phyloP scores from a whole-genome alignment of 2,797 vertebrate genomes.

The Oreochromis grahami region DNA sequence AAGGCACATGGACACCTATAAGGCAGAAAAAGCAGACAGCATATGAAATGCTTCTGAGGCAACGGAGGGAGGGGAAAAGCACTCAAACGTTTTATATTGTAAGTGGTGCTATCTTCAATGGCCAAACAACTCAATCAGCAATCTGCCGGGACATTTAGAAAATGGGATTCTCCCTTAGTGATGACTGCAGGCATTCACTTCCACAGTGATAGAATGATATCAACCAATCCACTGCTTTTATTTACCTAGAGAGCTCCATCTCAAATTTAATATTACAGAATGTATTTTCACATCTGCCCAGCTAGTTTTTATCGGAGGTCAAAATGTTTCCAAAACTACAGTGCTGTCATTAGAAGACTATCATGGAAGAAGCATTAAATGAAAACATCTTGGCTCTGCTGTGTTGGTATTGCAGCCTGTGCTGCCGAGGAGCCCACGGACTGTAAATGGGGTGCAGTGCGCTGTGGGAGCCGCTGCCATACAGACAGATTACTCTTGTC shows the following conservation, averaged over 20 bases:
- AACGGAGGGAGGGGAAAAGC: not conserved
- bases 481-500: slow-evolving; percentile 63
- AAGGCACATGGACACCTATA: slow-evolving; percentile 25
- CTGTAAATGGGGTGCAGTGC: slow-evolving; percentile 47
- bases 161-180: slow-evolving; percentile 42
- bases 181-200: slow-evolving; percentile 49
- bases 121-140: slow-evolving; percentile 53
- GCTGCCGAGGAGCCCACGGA: slow-evolving; percentile 4
- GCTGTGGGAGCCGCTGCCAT: slow-evolving; percentile 44
- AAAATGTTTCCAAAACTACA: slow-evolving; percentile 11
- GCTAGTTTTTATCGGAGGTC: slow-evolving; percentile 23
- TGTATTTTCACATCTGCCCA: slow-evolving; percentile 21
- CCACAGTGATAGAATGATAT: slow-evolving; percentile 26
- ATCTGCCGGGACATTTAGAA: slow-evolving; percentile 50
- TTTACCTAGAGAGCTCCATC: slow-evolving; percentile 9
- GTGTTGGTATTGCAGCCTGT: not conserved
- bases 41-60: slow-evolving; percentile 24
- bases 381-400: slow-evolving; percentile 12
- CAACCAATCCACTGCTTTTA: slow-evolving; percentile 25
- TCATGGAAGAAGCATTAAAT: slow-evolving; percentile 30
- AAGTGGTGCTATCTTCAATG: slow-evolving; percentile 42
- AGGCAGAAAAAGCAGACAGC: slow-evolving; percentile 19
- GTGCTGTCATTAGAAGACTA: slow-evolving; percentile 10
- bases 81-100: slow-evolving; percentile 36
- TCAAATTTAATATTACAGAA: slow-evolving; percentile 27